Conservation (phyloP, 2,113 vertebrate genomes). For the Crotophaga sulcirostris region DNA sequence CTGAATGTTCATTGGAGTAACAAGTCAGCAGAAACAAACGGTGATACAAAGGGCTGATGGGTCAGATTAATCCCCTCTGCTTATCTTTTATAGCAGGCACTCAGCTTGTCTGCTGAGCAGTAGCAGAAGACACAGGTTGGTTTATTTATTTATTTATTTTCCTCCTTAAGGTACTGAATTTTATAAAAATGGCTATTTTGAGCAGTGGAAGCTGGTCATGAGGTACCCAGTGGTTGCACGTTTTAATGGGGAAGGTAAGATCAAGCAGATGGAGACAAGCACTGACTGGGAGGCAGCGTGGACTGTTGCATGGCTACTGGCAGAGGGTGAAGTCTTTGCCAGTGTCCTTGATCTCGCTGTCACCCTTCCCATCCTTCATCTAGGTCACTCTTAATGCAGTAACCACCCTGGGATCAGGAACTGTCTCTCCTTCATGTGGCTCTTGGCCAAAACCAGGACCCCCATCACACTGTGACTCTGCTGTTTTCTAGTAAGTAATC, state of each 20-base stretch:
- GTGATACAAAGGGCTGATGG: no score
- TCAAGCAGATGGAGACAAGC: not conserved
- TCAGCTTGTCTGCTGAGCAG: not conserved
- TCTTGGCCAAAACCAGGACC: not conserved
- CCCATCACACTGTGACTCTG: not conserved
- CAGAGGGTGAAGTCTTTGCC: conserved; percentile 19
- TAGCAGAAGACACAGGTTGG: not conserved
- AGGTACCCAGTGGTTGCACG: fast-evolving
- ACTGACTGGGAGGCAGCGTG: not conserved
- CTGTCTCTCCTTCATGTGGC: not conserved
- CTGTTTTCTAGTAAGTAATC: conserved; percentile 14
- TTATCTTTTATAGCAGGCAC: not conserved
- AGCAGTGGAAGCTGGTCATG: not conserved
- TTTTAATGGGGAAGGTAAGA: not conserved
- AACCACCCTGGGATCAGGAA: not conserved
- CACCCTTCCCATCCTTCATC: conserved; percentile 8
- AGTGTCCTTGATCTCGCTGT: not conserved
- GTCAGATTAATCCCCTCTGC: not conserved
- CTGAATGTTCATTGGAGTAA: not conserved
- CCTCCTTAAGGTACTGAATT: fast-evolving
- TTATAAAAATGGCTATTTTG: not conserved
- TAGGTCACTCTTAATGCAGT: fast-evolving
- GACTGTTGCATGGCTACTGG: not conserved
- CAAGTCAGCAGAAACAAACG: not conserved
- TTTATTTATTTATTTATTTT: not conserved